Conservation (phyloP, 1,140 invertebrate genomes). For the Hyles vespertilio region DNA sequence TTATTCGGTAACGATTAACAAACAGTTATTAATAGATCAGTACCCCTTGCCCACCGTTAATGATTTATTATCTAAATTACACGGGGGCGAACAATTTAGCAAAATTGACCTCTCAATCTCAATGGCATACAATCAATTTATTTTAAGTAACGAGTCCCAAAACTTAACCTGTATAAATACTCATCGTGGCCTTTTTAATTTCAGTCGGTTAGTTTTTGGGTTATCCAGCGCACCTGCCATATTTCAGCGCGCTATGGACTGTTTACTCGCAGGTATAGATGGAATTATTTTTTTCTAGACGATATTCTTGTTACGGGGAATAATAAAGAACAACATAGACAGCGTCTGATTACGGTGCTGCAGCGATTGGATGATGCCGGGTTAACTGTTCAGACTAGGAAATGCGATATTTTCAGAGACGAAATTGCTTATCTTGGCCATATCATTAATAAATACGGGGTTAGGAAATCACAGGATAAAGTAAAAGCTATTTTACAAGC, state of each 20-base stretch:
- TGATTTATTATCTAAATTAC: conserved; percentile 1
- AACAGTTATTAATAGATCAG: background rate
- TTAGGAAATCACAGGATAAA: too few species aligned
- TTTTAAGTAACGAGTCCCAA: conserved; percentile 27
- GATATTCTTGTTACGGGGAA: background rate
- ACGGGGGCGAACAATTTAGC: conserved; percentile 15
- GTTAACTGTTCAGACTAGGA: too few species aligned
- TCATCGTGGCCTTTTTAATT: conserved; percentile 36
- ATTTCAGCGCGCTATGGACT: conserved; percentile 41
- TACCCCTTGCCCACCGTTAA: background rate
- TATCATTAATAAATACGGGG: too few species aligned
- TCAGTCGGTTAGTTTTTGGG: conserved; percentile 35
- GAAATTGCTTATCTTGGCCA: too few species aligned
- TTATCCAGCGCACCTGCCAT: conserved; percentile 34
- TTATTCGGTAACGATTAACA: conserved; percentile 22
- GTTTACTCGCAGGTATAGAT: conserved; percentile 28
- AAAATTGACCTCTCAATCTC: conserved; percentile 39
- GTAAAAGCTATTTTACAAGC: too few species aligned
- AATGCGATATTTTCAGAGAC: too few species aligned
- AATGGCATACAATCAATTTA: conserved; percentile 35
- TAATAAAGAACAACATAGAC: background rate
- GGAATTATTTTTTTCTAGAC: conserved; percentile 12
- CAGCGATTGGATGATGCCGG: too few species aligned
- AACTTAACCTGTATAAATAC: conserved; percentile 37
- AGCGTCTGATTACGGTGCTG: too few species aligned